phyloP scores from a whole-genome alignment of 2,888 invertebrate species.

The Lutraria lutraria region DNA sequence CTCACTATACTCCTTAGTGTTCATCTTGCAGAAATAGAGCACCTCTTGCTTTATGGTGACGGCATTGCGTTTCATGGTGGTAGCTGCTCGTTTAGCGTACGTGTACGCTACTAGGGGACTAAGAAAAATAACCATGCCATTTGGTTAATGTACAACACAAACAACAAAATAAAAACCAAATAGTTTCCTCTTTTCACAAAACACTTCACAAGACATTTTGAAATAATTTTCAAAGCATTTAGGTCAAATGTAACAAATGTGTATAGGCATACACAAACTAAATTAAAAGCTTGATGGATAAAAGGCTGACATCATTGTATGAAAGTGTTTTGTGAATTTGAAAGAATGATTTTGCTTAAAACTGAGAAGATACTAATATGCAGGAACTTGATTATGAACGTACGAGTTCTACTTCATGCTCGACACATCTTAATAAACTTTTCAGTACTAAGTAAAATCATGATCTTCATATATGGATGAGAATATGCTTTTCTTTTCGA shows the following conservation, averaged over 20 bases:
- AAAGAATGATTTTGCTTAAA: neutral
- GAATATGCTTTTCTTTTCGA: neutral
- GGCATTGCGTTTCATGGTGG: conserved; percentile 77
- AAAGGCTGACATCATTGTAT: neutral
- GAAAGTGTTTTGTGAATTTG: neutral
- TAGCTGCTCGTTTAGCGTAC: conserved; percentile 87
- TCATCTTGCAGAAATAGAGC: conserved; percentile 83
- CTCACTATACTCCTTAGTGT: conserved; percentile 84
- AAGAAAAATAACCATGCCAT: conserved; percentile 34
- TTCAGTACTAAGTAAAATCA: neutral
- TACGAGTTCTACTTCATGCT: neutral
- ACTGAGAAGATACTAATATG: neutral
- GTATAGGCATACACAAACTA: too few relatives aligned
- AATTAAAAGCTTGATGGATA: too few relatives aligned
- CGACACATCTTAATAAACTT: neutral
- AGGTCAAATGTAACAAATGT: too few relatives aligned
- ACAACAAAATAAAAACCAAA: conserved; percentile 4
- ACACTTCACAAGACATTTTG: neutral
- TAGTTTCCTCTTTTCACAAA: neutral
- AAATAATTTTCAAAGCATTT: too few relatives aligned
- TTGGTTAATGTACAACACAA: conserved; percentile 22
- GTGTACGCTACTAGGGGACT: conserved; percentile 70
- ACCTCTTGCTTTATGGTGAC: conserved; percentile 85
- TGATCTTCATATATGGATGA: neutral
- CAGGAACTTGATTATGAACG: neutral